phyloP scores from a whole-genome alignment of 2,113 vertebrate species.

The Vombatus ursinus region DNA sequence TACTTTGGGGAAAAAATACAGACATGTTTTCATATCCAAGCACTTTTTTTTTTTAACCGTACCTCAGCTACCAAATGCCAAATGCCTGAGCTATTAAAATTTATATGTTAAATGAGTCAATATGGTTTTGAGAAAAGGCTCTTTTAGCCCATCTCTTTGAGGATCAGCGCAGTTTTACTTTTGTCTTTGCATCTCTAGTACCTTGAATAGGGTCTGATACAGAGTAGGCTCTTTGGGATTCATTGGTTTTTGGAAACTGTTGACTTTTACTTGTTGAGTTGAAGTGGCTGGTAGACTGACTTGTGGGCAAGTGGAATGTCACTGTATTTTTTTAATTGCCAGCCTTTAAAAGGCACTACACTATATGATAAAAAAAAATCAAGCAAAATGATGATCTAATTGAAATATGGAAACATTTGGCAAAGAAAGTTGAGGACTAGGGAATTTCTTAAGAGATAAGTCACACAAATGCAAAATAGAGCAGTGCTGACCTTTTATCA shows the following conservation, averaged over 20 bases:
- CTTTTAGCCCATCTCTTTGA: neutral
- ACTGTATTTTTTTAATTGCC: neutral
- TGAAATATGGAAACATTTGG: conserved; percentile 14
- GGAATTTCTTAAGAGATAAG: neutral
- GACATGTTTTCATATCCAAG: too few species aligned
- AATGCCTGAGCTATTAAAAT: neutral
- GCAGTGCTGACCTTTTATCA: conserved; percentile 48
- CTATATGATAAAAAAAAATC: conserved; percentile 3
- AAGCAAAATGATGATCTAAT: neutral
- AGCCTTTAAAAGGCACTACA: conserved; percentile 4
- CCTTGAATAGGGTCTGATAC: neutral
- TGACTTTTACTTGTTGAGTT: conserved; percentile 1
- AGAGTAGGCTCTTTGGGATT: neutral
- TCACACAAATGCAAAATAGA: neutral
- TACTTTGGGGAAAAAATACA: too few species aligned
- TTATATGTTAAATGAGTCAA: neutral
- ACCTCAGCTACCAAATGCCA: neutral
- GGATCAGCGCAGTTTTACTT: neutral
- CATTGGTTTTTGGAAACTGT: neutral
- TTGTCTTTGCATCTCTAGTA: neutral
- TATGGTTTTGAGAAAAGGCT: neutral
- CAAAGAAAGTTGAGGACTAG: neutral
- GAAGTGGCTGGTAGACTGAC: neutral
- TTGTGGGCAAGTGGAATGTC: neutral
- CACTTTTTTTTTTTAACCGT: neutral